Percentiles rank a stretch among this genome's conserved stretches.
Conservation (phyloP, 1,140 invertebrate genomes). For the Drosophila oshimai region DNA sequence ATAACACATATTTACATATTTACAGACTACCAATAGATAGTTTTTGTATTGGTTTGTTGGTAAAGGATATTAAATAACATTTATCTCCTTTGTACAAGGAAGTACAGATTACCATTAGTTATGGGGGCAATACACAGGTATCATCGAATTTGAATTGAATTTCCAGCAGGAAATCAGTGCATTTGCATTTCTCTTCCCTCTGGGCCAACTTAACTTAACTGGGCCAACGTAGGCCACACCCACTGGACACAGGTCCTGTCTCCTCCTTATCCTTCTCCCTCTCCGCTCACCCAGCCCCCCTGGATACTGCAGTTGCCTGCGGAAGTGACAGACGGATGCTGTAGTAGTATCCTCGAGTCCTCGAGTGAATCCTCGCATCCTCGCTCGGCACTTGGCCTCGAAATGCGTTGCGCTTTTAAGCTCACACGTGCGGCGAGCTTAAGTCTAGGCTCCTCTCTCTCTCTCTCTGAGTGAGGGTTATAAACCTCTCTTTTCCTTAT, state of each 20-base stretch:
- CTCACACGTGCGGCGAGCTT: slow-evolving; percentile 70
- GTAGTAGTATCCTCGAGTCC: slow-evolving; percentile 29
- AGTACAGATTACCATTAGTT: background rate
- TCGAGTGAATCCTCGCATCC: slow-evolving; percentile 13
- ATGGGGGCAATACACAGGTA: background rate
- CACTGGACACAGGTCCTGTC: slow-evolving; percentile 37
- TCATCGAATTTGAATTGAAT: background rate
- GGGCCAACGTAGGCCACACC: slow-evolving; percentile 43
- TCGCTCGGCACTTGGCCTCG: slow-evolving; percentile 66
- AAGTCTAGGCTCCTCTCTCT: slow-evolving; percentile 12
- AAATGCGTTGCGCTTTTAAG: slow-evolving; percentile 78
- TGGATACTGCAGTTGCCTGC: slow-evolving; percentile 37
- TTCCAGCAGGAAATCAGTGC: slow-evolving; percentile 10
- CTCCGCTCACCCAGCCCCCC: background rate
- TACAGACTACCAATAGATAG: too few species aligned
- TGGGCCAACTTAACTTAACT: slow-evolving; percentile 44
- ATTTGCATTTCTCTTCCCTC: slow-evolving; percentile 4
- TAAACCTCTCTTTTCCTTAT: background rate
- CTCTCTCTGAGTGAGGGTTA: slow-evolving; percentile 3
- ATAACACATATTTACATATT: too few species aligned
- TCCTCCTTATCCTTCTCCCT: background rate
- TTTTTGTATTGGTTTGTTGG: too few species aligned
- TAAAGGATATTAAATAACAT: too few species aligned
- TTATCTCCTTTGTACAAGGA: background rate
- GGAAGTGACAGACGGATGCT: slow-evolving; percentile 61